Evolutionary conservation across 2,113 vertebrate genomes (phyloP), one percentile per base, ranked within the genome.

Genomic region (Callorhinus ursinus): DNA sequence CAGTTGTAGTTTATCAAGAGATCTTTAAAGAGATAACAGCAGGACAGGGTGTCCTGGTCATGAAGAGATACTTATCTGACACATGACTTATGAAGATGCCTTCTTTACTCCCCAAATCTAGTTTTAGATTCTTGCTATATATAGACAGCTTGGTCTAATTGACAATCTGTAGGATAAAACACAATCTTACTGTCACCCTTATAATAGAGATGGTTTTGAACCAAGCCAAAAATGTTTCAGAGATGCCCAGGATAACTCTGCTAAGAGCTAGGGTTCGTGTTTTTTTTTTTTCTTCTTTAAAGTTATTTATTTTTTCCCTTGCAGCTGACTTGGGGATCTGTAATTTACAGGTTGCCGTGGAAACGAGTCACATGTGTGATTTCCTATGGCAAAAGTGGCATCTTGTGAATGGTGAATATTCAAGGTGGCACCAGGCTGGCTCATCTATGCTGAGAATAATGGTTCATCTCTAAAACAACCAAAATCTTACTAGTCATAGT

Each of bases 311-410:
- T 67, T 74, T 97, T 96, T 92, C 21, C 8, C 14, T 93, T 77
- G 53, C 28, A 92, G 87, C 83, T 97, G 84, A 93, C 83, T 97
- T 93, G 57, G 76, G 79, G 42, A 87, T 86, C 55, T 95, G 76
- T 95, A 90, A 92, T 96, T 97, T 93, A 86, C 2, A 21, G 28
- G 74, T 94, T 97, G n/a, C 88, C 76, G 53, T 97, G 84, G 92
- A 96, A 97, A 97, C 3, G 31, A 87, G 81, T 90, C 86, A 89
- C 69, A 63, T 51, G 33, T 63, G 33, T 74, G 21, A 95, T 61
- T 94, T 96, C 76, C 79, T n/a, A 59, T 71, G 79, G 87, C 90
- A 95, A 65, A 96, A 90, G 46, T 92, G 67, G 36, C 67, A 93
- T 74, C 49, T 59, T 95, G 19, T 88, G 87, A 96, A 92, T 94